A percentile compares a stretch with the other conserved stretches of the same genome.
These are phyloP conservation scores for Chlorodrepanis virens DNA, from an alignment of 2,113 vertebrate genomes.

Conservation along the genomic window DNA sequence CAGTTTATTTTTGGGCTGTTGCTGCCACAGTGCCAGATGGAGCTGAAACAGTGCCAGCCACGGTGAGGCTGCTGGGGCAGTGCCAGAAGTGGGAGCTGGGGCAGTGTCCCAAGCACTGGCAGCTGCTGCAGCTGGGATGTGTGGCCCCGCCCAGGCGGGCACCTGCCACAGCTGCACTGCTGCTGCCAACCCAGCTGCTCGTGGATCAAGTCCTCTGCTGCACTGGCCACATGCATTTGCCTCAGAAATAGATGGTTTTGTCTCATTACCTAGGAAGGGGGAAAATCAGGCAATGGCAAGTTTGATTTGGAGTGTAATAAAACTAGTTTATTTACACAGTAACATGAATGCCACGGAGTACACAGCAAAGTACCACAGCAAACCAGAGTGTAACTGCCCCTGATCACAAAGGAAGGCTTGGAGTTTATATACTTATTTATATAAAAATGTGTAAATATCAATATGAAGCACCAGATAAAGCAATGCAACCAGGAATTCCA, in stretches of 20 bases:
- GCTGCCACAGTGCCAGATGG: background rate
- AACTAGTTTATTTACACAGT: slow-evolving; percentile 82
- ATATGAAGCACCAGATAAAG: slow-evolving; percentile 64
- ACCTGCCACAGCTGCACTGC: background rate
- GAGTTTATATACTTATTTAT: slow-evolving; percentile 43
- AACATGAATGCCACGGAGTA: slow-evolving; percentile 77
- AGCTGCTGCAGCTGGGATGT: background rate
- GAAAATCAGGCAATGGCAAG: background rate
- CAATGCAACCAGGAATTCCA: slow-evolving; percentile 60
- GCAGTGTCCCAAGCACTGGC: background rate
- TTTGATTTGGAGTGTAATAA: slow-evolving; percentile 63
- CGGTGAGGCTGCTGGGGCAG: background rate
- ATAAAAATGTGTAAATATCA: slow-evolving; percentile 61
- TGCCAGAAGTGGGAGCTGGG: background rate
- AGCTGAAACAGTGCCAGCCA: background rate
- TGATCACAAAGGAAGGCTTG: slow-evolving; percentile 59
- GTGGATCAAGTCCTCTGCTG: background rate
- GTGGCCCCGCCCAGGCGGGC: fast-evolving
- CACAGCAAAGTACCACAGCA: slow-evolving; percentile 83
- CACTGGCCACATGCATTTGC: background rate
- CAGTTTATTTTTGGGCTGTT: background rate
- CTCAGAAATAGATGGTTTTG: fast-evolving
- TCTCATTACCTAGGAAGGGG: background rate
- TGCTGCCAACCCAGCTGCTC: background rate
- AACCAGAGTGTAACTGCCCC: slow-evolving; percentile 71